phyloP scores from a whole-genome alignment of 2,797 vertebrate genomes.

The Champsocephalus gunnari region DNA sequence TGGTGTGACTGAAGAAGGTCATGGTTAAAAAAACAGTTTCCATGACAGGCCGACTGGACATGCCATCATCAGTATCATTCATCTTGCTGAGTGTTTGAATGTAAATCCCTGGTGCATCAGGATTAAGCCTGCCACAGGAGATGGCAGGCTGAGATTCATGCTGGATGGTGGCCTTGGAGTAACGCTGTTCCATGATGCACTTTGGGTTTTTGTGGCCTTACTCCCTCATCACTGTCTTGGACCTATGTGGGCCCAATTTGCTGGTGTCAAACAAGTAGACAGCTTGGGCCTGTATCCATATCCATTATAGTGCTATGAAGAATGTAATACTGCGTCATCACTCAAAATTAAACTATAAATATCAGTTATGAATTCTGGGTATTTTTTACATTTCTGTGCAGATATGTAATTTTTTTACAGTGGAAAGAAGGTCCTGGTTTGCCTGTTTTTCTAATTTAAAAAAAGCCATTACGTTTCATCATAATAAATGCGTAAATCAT shows the following conservation, averaged over 20 bases:
- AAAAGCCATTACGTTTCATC: too few species aligned
- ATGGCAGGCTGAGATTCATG: slow-evolving; percentile 67
- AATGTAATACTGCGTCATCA: slow-evolving; percentile 46
- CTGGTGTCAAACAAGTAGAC: slow-evolving; percentile 66
- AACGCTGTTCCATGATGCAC: slow-evolving; percentile 75
- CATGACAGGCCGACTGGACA: slow-evolving; percentile 58
- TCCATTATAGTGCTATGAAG: slow-evolving; percentile 47
- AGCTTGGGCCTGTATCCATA: slow-evolving; percentile 39
- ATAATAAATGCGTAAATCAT: too few species aligned
- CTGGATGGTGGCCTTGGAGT: slow-evolving; percentile 68
- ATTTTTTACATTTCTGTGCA: slow-evolving; percentile 44
- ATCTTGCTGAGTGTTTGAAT: slow-evolving; percentile 70
- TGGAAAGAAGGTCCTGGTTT: slow-evolving; percentile 5
- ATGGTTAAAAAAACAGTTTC: slow-evolving; percentile 58
- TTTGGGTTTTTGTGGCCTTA: slow-evolving; percentile 69
- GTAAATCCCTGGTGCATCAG: slow-evolving; percentile 62
- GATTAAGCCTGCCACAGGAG: slow-evolving; percentile 71
- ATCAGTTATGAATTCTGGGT: slow-evolving; percentile 43
- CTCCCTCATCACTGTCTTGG: slow-evolving; percentile 61
- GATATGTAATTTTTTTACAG: slow-evolving; percentile 28
- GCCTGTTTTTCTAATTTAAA: background rate
- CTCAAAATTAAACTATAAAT: slow-evolving; percentile 51
- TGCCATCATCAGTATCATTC: slow-evolving; percentile 67
- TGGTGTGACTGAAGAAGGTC: slow-evolving; percentile 61
- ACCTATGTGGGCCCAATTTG: slow-evolving; percentile 69